Percentiles rank a stretch among this genome's conserved stretches.
phyloP scores from a whole-genome alignment of 1,140 invertebrate genomes.

The Drosophila navojoa region DNA sequence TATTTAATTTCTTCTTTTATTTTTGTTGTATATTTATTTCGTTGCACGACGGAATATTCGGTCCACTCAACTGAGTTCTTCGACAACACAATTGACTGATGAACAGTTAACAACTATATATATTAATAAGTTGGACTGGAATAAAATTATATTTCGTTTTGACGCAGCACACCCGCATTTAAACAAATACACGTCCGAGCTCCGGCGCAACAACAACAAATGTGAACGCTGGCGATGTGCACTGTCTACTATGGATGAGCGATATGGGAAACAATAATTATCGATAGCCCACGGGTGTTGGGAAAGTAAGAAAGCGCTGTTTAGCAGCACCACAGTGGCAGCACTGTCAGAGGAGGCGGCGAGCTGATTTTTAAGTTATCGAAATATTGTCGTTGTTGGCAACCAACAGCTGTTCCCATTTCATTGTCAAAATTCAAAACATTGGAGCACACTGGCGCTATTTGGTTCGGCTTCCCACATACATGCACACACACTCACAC shows the following conservation, averaged over 20 bases:
- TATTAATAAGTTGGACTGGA: constrained; percentile 24
- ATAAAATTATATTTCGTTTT: constrained; percentile 16
- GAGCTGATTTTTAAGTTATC: neutral
- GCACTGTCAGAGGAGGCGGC: neutral
- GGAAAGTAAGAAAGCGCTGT: neutral
- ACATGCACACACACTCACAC: neutral
- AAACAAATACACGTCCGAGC: constrained; percentile 44
- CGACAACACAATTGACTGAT: constrained; percentile 23
- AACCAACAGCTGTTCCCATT: constrained; percentile 22
- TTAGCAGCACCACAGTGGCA: neutral
- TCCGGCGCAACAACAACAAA: constrained; percentile 49
- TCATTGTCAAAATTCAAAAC: constrained; percentile 42
- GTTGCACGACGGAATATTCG: constrained; percentile 11
- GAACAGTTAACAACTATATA: constrained; percentile 38
- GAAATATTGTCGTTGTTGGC: neutral
- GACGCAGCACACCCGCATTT: constrained; percentile 40
- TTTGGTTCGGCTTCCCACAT: constrained; percentile 16
- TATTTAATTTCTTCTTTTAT: neutral
- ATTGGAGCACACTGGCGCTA: constrained; percentile 45
- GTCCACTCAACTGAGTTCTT: constrained; percentile 10
- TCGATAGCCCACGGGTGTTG: constrained; percentile 15
- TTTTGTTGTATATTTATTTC: neutral
- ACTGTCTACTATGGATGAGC: neutral
- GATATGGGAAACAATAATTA: neutral
- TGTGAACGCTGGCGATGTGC: constrained; percentile 22